Evolutionary conservation across 2,888 invertebrate genomes (phyloP), one percentile per base, ranked within the genome.

Genomic region (Spialia ferax): DNA sequence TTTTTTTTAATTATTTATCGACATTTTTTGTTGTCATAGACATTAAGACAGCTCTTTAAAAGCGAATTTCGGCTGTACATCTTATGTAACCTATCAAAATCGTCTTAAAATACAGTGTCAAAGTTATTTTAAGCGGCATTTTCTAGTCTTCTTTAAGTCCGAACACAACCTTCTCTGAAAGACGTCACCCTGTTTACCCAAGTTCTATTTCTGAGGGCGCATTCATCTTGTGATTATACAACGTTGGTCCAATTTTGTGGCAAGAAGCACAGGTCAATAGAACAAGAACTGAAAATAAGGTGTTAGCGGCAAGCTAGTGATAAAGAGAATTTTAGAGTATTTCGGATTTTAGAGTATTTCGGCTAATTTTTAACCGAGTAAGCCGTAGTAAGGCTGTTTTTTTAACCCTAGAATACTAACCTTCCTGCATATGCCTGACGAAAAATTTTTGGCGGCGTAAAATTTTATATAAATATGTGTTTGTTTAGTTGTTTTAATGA

Each of bases 211-310:
- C 29, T 20, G 45, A 56, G 63, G 55, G 38, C 23, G 5, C 45
- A 63, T 63, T 63, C 63, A 63, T 29, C 55, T 29, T 63, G 63
- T 3, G 55, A 45, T 45, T 45, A 55, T 45, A 55, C 63, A 63
- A 63, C 29, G 55, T 1, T 38, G 63, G 63, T 63, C 63, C 29
- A 45, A 56, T 63, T 63, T 63, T 10, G 20, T n/a, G 22, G 20
- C 26, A n/a, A 26, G 32, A 8, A 35, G 15, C 35, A 15, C 35
- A 42, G 35, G 52, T 62, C 35, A 54, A 62, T 52, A 59, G 59
- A 56, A 11, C 56, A 56, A 32, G 32, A 56, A 56, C 18, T n/a
- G 20, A 54, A 54, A 54, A 52, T 52, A 54, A 15, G 26, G 15
- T 2, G 29, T 5, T 15, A 10, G 26, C 54, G 2, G 6, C n/a